Base-by-base conservation (phyloP, 2,113 vertebrate species). In the Actenoides hombroni region DNA sequence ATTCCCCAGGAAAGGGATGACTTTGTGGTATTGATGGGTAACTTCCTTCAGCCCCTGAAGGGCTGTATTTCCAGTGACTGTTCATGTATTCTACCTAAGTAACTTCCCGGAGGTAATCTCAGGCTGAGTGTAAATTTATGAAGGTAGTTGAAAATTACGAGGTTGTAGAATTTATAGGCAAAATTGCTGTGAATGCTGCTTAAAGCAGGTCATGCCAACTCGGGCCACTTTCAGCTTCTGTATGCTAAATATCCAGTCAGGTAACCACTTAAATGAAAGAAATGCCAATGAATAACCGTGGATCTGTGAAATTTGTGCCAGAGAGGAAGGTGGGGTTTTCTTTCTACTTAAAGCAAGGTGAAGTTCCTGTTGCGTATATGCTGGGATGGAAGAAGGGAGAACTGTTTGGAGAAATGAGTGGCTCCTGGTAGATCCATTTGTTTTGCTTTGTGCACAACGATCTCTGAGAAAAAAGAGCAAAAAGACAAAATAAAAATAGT, bases 341-440 rank as follows among this genome's bases (percentile, higher is more conserved):
- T 46, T 39, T 74, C 75, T 78, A 18, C 75, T 86, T 39, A 86
- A 94, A 96, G 63, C 25, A 67, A 76, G 83, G 51, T 67, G 73
- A 40, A 83, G 61, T 84, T 90, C 60, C 19, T 56, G 33, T 60
- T 54, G 42, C 26, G 6, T 37, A 3, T n/a, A 2, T 59, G 42
- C 56, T 69, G 83, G 17, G 33, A 31, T 92, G 69, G 71, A 51
- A 79, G 68, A 90, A 91, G 54, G 40, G 71, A 57, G 56, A 77
- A 4, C 26, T 76, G 64, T 87, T 93, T 68, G 75, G 77, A 60
- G 95, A 88, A 91, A 68, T 70, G 53, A 61, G 49, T 70, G 94
- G 51, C 92, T 91, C 31, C 78, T 83, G 46, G 61, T 92, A 90
- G 63, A 90, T 89, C 67, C 83, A 44, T 81, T 97, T 94, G 75